phyloP scores from a whole-genome alignment of 2,113 vertebrate genomes.

The Cygnus buccinator region DNA sequence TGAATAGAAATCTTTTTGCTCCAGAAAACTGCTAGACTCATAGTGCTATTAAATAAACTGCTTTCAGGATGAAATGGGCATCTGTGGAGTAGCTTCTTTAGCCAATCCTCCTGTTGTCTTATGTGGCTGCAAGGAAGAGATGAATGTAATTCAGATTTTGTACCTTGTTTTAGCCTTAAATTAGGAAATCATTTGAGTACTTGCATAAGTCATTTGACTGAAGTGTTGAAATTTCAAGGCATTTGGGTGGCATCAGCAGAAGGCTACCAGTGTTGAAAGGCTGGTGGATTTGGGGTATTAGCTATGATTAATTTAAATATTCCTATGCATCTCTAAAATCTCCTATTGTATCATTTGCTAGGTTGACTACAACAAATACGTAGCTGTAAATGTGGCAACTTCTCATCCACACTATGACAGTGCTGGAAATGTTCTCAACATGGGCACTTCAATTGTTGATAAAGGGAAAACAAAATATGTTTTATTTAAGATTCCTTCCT shows the following conservation, averaged over 20 bases:
- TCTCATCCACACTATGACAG: constrained; percentile 94
- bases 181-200: background rate
- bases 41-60: background rate
- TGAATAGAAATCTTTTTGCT: background rate
- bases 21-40: background rate
- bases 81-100: background rate
- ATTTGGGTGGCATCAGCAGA: background rate
- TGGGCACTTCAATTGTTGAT: constrained; percentile 89
- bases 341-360: constrained; percentile 56
- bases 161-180: background rate
- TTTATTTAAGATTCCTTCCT: constrained; percentile 88
- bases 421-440: constrained; percentile 89
- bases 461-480: constrained; percentile 88
- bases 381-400: constrained; percentile 87
- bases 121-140: background rate
- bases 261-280: background rate
- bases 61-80: background rate
- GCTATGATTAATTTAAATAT: background rate
- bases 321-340: background rate
- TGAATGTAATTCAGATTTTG: background rate
- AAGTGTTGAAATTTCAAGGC: background rate
- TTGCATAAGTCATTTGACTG: background rate
- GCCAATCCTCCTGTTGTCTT: background rate
- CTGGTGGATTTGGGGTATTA: background rate
- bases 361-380: constrained; percentile 90